Evolutionary conservation across 2,113 vertebrate genomes (phyloP), one percentile per base, ranked within the genome.

Genomic region (Leucoraja erinaceus): DNA sequence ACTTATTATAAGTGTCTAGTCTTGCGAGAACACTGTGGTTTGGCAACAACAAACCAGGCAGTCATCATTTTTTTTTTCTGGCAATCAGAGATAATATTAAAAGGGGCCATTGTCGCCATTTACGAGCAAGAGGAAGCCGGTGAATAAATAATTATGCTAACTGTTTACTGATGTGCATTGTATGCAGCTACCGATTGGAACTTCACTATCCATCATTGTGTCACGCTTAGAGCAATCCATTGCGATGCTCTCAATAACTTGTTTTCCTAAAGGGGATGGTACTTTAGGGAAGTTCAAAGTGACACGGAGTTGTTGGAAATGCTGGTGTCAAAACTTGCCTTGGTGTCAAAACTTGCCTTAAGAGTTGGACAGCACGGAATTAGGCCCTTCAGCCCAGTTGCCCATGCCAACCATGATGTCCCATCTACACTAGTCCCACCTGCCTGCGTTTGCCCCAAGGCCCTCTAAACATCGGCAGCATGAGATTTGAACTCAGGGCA

Each of bases 21-120:
- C 83, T 88, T 66, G 16, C 14, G 12, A 16, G 59, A 88, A 31
- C 83, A 88, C 83, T 88, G 83, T 7, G 59, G 83, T 66, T 88
- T 88, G 83, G 83, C 83, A n/a, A 6, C 83, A 88, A 88, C 83
- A 86, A 63, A 31, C 14, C 83, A 88, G n/a, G 11, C 59, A 31
- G 59, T 66, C 56, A 86, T 63, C 83, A 86, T 38, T 2, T 66
- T 31, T n/a, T 18, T 31, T 31, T 59, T 31, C 4, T 28, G 81
- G 81, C 81, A 84, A n/a, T 61, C 28, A 63, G 59, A 63, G 31
- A 66, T 88, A 63, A 88, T 31, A 11, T 88, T 33, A 88, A 88
- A 88, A 88, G 59, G 59, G 59, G 12, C 28, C 83, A 31, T 31
- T 88, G 28, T 88, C 28, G 14, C 11, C 83, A 88, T 2, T 88